Base-by-base conservation (phyloP, 1,140 invertebrate species). In the Polypedilum vanderplanki region DNA sequence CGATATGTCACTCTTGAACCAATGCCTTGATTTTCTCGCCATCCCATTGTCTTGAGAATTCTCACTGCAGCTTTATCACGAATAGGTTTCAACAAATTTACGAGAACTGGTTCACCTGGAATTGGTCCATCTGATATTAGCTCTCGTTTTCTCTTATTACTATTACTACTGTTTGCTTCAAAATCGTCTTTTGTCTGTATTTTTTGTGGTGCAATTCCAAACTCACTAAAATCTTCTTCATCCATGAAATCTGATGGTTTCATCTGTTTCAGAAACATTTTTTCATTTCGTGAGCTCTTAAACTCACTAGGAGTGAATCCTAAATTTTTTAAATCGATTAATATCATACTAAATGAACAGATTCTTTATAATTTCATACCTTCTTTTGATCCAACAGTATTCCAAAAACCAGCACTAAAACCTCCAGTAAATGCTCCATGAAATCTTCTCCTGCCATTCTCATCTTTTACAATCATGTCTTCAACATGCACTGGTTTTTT, bases 381-480 rank as follows among this genome's bases (percentile, higher is more conserved):
- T 88, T 99, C 96, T 77, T 93, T 88, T 0, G 95, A 92, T 0
- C 96, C 98, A 74, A 99, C 98, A 7, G 95, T 93, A 80, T 99
- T 99, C 80, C 93, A 98, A 81, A 95, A 98, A 1, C 98, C 98
- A 40, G 98, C 98, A 67, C 96, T 97, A 81, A 99, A 99, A 3
- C 98, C 98, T 1, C 98, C 98, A 7, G 97, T 99, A 81, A 99
- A 99, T 0, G 98, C 98, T 46, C 98, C 98, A 85, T 99, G 98
- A 83, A 99, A 99, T 78, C 98, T 83, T 33, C 95, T 85, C 78
- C 94, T 86, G 1, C 97, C 97, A 83, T 95, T 89, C 73, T 90
- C 90, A 84, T 99, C 98, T 74, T 89, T 91, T 0, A 93, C 97
- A 79, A 92, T 89, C 83, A 98, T 94, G 79, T 98, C 95, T 83